A percentile compares a stretch with the other conserved stretches of the same genome.
Evolutionary conservation across 2,888 invertebrate species (phyloP).

Genomic region (Rhamphomyia laevipes): DNA sequence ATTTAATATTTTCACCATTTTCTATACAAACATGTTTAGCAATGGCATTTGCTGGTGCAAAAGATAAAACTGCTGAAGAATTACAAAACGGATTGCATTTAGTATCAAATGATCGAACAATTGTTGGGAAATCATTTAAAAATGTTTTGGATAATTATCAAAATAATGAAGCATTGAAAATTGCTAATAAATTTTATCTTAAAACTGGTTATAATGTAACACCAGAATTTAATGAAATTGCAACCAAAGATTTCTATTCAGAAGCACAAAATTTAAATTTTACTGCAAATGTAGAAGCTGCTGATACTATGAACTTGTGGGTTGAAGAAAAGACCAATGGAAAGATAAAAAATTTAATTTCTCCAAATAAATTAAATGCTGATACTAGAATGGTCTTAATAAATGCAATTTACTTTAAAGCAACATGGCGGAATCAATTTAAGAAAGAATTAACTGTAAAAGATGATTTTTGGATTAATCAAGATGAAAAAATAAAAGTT

Average conservation of each 20-base stretch:
- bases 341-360: constrained; percentile 66
- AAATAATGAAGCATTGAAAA: constrained; percentile 30
- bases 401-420: constrained; percentile 80
- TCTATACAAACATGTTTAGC: constrained; percentile 61
- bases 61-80: constrained; percentile 47
- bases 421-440: constrained; percentile 61
- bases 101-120: constrained; percentile 22
- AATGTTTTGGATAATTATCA: constrained; percentile 24
- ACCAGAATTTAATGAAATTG: constrained; percentile 43
- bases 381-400: constrained; percentile 60
- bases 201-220: constrained; percentile 44
- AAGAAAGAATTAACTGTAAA: constrained; percentile 42
- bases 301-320: constrained; percentile 64
- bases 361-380: constrained; percentile 40
- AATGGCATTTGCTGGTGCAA: constrained; percentile 60
- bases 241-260: constrained; percentile 50
- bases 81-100: constrained; percentile 46
- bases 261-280: constrained; percentile 54
- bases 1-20: constrained; percentile 62
- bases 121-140: constrained; percentile 23
- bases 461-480: constrained; percentile 52
- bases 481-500: constrained; percentile 39
- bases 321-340: constrained; percentile 66
- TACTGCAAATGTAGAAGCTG: constrained; percentile 36
- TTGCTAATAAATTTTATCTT: too few species aligned